Percentiles rank a stretch among this genome's conserved stretches.
phyloP scores from a whole-genome alignment of 2,888 invertebrate genomes.

The Agrypnus murinus region DNA sequence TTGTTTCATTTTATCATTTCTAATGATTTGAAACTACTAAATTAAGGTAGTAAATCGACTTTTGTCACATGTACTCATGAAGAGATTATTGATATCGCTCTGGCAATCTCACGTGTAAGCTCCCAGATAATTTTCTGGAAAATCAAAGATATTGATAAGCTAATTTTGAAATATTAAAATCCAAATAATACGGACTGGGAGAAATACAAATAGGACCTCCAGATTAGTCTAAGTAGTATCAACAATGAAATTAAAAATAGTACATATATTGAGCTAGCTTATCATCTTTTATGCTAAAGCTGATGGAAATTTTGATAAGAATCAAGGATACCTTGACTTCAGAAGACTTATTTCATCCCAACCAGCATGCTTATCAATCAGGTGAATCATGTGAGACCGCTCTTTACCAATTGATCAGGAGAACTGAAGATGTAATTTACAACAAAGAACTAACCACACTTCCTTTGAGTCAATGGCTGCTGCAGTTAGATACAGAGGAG shows the following conservation, averaged over 20 bases:
- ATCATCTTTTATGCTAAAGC: too few species aligned
- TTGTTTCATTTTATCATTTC: conserved; percentile 2
- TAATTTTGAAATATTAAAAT: not conserved
- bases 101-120: not conserved
- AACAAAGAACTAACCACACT: not conserved
- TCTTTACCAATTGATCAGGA: not conserved
- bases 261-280: not conserved
- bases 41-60: too few species aligned
- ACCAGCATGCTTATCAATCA: too few species aligned
- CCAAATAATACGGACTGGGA: conserved; percentile 1
- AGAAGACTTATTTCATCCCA: too few species aligned
- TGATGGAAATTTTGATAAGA: too few species aligned
- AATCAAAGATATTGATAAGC: not conserved
- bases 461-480: not conserved
- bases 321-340: too few species aligned
- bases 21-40: not conserved
- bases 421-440: not conserved
- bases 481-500: not conserved
- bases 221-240: too few species aligned
- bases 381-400: conserved; percentile 3
- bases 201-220: not conserved
- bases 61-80: not conserved
- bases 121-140: not conserved
- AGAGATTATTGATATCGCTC: not conserved
- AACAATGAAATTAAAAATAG: not conserved